Percentiles rank a stretch among this genome's conserved stretches.
Conservation (phyloP, 1,140 invertebrate genomes). For the Pseudomyrmex cubaensis region DNA sequence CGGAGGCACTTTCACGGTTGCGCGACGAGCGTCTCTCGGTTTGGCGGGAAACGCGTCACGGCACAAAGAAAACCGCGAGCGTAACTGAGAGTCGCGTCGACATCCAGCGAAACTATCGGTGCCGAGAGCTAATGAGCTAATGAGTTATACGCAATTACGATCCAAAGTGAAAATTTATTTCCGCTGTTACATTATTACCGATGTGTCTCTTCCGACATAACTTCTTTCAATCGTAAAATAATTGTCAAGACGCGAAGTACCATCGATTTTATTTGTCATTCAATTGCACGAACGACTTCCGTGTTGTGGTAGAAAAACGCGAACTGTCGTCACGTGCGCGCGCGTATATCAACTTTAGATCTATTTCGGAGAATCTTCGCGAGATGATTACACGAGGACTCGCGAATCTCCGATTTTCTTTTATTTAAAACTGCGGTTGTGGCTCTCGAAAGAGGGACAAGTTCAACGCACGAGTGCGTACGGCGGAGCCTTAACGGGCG, state of each 20-base stretch:
- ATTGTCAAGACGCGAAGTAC: background rate
- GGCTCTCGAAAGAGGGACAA: background rate
- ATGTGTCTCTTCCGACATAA: no score
- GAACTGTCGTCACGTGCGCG: no score
- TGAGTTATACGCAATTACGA: background rate
- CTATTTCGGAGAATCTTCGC: background rate
- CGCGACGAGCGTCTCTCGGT: background rate
- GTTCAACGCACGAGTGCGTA: slow-evolving; percentile 44
- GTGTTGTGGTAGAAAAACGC: slow-evolving; percentile 1
- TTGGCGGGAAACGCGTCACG: slow-evolving; percentile 38
- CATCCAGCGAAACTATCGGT: slow-evolving; percentile 22
- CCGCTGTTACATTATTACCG: slow-evolving; percentile 24
- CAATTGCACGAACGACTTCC: background rate
- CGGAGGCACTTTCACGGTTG: slow-evolving; percentile 63
- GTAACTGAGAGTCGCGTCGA: background rate
- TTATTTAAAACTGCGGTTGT: background rate
- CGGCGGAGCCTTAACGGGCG: background rate
- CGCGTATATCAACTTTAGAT: slow-evolving; percentile 12
- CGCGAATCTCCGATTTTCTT: background rate
- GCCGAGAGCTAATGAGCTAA: slow-evolving; percentile 15
- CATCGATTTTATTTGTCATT: background rate
- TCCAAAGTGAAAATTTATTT: background rate
- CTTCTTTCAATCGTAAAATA: background rate
- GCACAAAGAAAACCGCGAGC: slow-evolving; percentile 11
- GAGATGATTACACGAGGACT: background rate